Evolutionary conservation across 2,113 vertebrate genomes (phyloP), one percentile per base, ranked within the genome.

Genomic region (Cyanoderma ruficeps): DNA sequence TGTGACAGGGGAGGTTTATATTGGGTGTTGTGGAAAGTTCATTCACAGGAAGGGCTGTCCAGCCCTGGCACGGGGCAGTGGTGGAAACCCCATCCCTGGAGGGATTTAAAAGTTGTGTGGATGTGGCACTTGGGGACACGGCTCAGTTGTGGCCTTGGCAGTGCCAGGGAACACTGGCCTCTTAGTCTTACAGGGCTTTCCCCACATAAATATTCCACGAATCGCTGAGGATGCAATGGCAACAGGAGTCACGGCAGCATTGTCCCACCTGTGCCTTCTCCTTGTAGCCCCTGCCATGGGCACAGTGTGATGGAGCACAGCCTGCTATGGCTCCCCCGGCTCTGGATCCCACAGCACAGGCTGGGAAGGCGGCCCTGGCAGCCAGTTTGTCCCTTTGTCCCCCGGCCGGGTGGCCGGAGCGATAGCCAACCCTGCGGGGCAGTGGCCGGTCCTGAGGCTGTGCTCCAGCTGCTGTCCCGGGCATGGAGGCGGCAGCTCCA

Each of bases 391-490:
- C 79, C 55, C 70, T 25, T 15, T 15, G 55, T 46, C 22, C 3
- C 3, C 53, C 1, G 0, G 16, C 13, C 0, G 28, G 13, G 33
- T 27, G 72, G 15, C 63, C 5, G 11, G 25, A 49, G 49, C 28
- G 19, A 28, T 44, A 16, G 16, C 42, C 42, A 17, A 15, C 2
- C 50, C 27, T 53, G 50, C 8, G 25, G 49, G 14, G 27, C 49
- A 50, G 49, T 17, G 50, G 8, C 50, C 68, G 4, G 1, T 7
- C 37, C 35, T 27, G 24, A 0, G 13, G 50, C 80, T 60, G 2
- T 1, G 44, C 35, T 46, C 30, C 81, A 1, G n/a, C 52, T 3
- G 13, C 61, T 5, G 52, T 15, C 49, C 59, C 3, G 20, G 46
- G 6, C 70, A 16, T 0, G 50, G 46, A 22, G 59, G 33, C 0